Evolutionary conservation across 2,888 invertebrate genomes (phyloP).

Genomic region (Heliconius ismenius): DNA sequence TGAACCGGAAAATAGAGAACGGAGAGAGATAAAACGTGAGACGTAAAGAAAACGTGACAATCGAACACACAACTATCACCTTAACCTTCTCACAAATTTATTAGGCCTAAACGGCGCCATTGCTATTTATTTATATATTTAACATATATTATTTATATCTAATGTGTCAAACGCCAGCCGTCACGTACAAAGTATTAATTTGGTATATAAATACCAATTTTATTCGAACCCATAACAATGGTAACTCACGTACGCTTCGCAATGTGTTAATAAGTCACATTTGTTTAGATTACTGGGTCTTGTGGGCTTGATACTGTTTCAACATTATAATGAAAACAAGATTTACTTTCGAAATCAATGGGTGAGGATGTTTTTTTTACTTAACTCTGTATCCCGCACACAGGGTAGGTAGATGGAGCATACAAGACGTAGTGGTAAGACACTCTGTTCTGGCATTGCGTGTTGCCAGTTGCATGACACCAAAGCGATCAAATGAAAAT

Average conservation of each 20-base stretch:
- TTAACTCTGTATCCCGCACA: too few species aligned
- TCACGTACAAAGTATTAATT: conserved; percentile 18
- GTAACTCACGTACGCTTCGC: conserved; percentile 13
- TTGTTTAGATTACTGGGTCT: conserved; percentile 11
- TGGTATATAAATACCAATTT: conserved; percentile 20
- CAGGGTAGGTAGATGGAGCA: too few species aligned
- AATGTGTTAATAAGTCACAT: conserved; percentile 22
- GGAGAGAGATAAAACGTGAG: background rate
- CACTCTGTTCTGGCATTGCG: too few species aligned
- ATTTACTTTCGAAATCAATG: background rate
- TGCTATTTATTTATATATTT: background rate
- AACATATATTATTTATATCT: background rate
- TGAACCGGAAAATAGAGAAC: background rate
- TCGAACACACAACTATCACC: background rate
- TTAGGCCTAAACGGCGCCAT: background rate
- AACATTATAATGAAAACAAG: background rate
- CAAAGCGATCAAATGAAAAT: too few species aligned
- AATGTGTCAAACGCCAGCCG: background rate
- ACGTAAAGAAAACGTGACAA: background rate
- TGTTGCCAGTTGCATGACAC: too few species aligned
- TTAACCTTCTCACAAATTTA: background rate
- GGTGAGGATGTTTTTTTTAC: background rate
- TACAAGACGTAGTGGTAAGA: too few species aligned
- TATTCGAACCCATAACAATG: conserved; percentile 1
- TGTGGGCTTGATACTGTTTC: background rate